These are phyloP conservation scores for Percopsis transmontana DNA, from an alignment of 2,113 vertebrate species.

Conservation along the genomic window DNA sequence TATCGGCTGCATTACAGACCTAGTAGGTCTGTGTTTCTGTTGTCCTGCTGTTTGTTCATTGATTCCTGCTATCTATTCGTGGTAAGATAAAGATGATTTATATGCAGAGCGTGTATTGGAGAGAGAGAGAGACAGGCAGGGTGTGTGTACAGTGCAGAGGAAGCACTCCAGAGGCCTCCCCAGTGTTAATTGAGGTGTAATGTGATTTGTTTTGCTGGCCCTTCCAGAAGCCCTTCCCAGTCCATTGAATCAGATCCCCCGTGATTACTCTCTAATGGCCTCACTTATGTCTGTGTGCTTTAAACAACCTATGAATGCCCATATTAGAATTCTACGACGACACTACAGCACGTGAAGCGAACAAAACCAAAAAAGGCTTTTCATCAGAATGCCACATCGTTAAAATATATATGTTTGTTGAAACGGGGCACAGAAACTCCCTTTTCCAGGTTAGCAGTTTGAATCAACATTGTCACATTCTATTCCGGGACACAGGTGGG, in stretches of 20 bases:
- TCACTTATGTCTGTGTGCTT: slow-evolving; percentile 52
- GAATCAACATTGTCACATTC: slow-evolving; percentile 7
- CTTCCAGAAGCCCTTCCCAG: slow-evolving; percentile 50
- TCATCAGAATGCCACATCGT: slow-evolving; percentile 1
- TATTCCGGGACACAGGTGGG: slow-evolving; percentile 11
- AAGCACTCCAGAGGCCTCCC: slow-evolving; percentile 50
- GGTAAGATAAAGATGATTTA: slow-evolving; percentile 21
- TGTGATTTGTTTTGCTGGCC: slow-evolving; percentile 69
- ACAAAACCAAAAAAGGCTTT: too few species aligned
- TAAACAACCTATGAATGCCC: slow-evolving; percentile 40
- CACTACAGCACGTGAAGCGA: slow-evolving; percentile 22
- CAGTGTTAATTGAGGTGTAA: slow-evolving; percentile 71
- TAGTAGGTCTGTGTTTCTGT: neutral
- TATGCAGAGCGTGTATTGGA: slow-evolving; percentile 26
- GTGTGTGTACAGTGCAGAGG: slow-evolving; percentile 33
- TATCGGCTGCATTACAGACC: slow-evolving; percentile 6
- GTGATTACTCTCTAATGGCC: slow-evolving; percentile 60
- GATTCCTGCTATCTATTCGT: slow-evolving; percentile 13
- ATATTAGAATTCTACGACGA: slow-evolving; percentile 57
- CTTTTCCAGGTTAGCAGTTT: neutral
- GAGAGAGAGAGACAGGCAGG: neutral
- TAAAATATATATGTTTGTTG: slow-evolving; percentile 27
- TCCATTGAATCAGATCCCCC: slow-evolving; percentile 59
- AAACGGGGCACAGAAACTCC: slow-evolving; percentile 5
- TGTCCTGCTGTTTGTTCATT: slow-evolving; percentile 1